A percentile compares a stretch with the other conserved stretches of the same genome.
phyloP scores from a whole-genome alignment of 2,888 invertebrate genomes.

The Cataglyphis livida region DNA sequence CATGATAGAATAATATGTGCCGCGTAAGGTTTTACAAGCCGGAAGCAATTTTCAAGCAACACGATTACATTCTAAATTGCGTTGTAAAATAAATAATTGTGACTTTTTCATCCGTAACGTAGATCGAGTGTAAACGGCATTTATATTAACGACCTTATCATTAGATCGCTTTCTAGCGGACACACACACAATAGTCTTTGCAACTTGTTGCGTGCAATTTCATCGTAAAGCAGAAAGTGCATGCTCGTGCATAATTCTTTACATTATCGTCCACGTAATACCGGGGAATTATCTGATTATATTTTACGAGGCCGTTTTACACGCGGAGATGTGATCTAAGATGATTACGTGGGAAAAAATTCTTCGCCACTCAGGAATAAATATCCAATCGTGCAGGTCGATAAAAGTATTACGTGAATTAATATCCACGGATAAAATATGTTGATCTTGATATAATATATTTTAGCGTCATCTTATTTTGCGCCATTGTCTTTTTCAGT shows the following conservation, averaged over 20 bases:
- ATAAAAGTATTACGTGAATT: conserved; percentile 15
- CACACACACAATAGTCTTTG: conserved; percentile 59
- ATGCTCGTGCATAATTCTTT: conserved; percentile 58
- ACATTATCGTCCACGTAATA: conserved; percentile 42
- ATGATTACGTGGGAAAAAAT: background rate
- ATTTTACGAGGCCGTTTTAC: conserved; percentile 7
- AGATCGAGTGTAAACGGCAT: background rate
- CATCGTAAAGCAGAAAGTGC: conserved; percentile 57
- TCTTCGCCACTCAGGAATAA: background rate
- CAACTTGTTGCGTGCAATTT: conserved; percentile 73
- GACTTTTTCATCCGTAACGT: background rate
- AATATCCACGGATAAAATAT: background rate
- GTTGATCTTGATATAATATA: background rate
- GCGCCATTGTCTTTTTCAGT: conserved; percentile 74
- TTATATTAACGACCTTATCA: background rate
- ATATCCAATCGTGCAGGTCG: background rate
- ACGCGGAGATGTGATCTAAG: background rate
- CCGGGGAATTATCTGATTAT: conserved; percentile 34
- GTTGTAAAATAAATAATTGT: background rate
- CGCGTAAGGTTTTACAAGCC: background rate
- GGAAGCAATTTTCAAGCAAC: background rate
- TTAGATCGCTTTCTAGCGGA: conserved; percentile 21
- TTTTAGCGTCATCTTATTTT: background rate
- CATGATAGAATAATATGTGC: background rate
- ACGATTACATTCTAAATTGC: background rate